Evolutionary conservation across 2,888 invertebrate species (phyloP), one percentile per base, ranked within the genome.

Genomic region (Philereme transversata): DNA sequence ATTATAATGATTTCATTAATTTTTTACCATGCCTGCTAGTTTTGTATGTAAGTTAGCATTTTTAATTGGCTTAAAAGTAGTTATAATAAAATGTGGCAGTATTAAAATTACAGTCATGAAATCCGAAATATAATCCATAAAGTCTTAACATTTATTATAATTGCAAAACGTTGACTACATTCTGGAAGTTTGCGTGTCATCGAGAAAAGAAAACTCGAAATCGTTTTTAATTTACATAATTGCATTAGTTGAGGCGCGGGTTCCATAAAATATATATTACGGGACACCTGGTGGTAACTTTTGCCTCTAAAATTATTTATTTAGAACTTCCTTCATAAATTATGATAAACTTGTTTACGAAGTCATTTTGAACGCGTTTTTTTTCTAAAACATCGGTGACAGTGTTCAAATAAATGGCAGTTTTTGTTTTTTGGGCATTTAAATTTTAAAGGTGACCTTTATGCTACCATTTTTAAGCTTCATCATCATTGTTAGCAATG

Each of bases 271-370:
- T 83, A 84, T 81, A 86, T 87, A 85, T 87, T 85, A 87, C 82
- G 79, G 82, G 90, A 91, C 91, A 90, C 90, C 90, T 91, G 90
- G 76, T 71, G 69, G 72, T 83, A 89, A 90, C 86, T 90, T 91
- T 86, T 84, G 86, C 86, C 83, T 84, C 82, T 84, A 88, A 91
- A 90, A 87, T 82, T 88, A 88, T 89, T 87, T 88, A 87, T 86
- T 79, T 84, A 80, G 76, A 90, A 91, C 83, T 90, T 91, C 82
- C 79, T 86, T 86, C 91, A 90, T 92, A 92, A 91, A 91, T 91
- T 90, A 90, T 76, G 79, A 78, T 83, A 84, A 89, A 91, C 85
- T 91, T 90, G 89, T 90, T 90, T 90, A 90, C 87, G 73, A 90
- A 90, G 91, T 90, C 87, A 90, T 90, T 85, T 87, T 77, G 77